These are phyloP conservation scores for Epsilonema sp. DNA, from an alignment of 2,888 invertebrate genomes.

Conservation along the genomic window DNA sequence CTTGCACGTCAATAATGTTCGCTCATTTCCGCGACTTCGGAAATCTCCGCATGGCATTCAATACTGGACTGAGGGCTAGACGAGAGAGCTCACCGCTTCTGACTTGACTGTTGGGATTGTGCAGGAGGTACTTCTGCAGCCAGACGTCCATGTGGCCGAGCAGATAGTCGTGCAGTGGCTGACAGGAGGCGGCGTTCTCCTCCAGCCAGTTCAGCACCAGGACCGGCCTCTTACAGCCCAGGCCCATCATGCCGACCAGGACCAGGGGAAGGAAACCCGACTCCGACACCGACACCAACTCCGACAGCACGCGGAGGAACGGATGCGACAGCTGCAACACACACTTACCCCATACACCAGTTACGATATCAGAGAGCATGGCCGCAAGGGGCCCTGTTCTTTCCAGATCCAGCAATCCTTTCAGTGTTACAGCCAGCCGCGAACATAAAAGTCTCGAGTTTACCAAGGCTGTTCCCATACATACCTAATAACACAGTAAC, in stretches of 20 bases:
- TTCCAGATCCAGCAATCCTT: no score
- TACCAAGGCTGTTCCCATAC: no score
- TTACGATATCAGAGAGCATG: background rate
- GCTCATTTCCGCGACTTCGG: no score
- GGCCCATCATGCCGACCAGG: background rate
- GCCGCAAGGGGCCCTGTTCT: no score
- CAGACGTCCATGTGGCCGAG: background rate
- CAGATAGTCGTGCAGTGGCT: background rate
- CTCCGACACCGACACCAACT: background rate
- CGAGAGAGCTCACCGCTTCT: background rate
- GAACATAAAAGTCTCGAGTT: no score
- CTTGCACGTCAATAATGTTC: no score
- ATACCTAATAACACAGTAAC: no score
- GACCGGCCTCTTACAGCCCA: background rate
- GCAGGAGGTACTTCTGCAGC: constrained; percentile 1
- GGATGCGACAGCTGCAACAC: background rate
- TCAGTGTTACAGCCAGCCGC: no score
- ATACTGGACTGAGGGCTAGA: no score
- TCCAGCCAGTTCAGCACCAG: constrained; percentile 1
- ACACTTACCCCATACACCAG: background rate
- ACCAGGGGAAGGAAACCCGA: background rate
- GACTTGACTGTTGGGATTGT: background rate
- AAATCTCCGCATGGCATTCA: no score
- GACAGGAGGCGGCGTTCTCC: background rate
- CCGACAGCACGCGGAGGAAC: background rate